phyloP scores from a whole-genome alignment of 2,113 vertebrate genomes.

The Carollia perspicillata region DNA sequence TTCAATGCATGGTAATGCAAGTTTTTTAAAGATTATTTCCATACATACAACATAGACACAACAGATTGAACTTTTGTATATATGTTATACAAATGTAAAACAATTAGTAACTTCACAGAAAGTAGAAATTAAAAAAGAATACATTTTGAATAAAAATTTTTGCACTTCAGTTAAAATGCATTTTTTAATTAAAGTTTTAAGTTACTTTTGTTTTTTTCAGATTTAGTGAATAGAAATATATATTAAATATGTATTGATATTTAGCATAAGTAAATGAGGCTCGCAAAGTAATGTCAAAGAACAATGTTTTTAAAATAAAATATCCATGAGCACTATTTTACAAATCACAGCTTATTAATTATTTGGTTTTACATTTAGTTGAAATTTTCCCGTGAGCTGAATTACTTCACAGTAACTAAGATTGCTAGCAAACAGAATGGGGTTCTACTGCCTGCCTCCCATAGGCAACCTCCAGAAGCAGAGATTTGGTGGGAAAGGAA shows the following conservation, averaged over 20 bases:
- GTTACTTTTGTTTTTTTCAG: not conserved
- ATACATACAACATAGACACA: not conserved
- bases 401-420: not conserved
- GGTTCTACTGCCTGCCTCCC: no score
- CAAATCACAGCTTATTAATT: not conserved
- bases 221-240: fast-evolving
- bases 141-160: not conserved
- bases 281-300: not conserved
- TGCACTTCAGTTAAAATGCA: not conserved
- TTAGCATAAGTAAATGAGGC: not conserved
- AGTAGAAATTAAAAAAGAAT: not conserved
- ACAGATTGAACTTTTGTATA: not conserved
- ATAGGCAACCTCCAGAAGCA: no score
- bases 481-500: no score
- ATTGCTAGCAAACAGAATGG: not conserved
- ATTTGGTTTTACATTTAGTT: not conserved
- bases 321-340: not conserved
- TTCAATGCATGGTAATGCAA: not conserved
- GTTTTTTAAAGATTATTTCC: not conserved
- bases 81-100: not conserved
- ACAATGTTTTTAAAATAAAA: not conserved
- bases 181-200: not conserved
- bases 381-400: not conserved
- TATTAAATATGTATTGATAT: not conserved
- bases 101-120: not conserved